Evolutionary conservation across 2,888 invertebrate species (phyloP), one percentile per base, ranked within the genome.

Genomic region (Danaus chrysippus): DNA sequence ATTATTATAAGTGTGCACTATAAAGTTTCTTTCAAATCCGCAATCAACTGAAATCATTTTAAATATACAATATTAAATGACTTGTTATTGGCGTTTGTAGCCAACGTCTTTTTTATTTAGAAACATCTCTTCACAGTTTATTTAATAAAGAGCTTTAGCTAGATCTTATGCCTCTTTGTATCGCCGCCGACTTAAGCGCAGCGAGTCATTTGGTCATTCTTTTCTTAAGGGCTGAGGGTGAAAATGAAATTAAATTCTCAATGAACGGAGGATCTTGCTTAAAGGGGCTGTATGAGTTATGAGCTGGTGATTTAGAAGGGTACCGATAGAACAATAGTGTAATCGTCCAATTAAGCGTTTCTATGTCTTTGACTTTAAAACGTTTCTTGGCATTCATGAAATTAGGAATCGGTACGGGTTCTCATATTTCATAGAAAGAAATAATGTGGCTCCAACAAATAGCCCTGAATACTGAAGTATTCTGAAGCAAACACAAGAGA

Each of bases 231-330:
- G 71, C 76, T 71, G 71, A 86, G 88, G 89, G 91, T 87, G 90
- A 86, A 84, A 85, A 89, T 86, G 86, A 90, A 90, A 91, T 91
- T 87, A 90, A 89, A 90, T 88, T 87, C 84, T 82, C 78, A 85
- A 84, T 89, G 87, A 89, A 88, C 86, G 87, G 86, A 81, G 80
- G 76, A 84, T 84, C 83, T 80, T 69, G 69, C 77, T 84, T 86
- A 84, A 87, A 85, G 79, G 87, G 86, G 82, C 83, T 76, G 83
- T 84, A 87, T 89, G 88, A 90, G 85, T 87, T 84, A 88, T 86
- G 78, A 81, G 79, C 81, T 66, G 78, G 81, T 79, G 76, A 83
- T 76, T 73, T 73, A 75, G 77, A 77, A 79, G 82, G 89, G 83
- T 74, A 70, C 73, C 70, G 68, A 67, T 75, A 78, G 82, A 84